phyloP scores from a whole-genome alignment of 2,797 vertebrate species.

The Chrosomus eos region DNA sequence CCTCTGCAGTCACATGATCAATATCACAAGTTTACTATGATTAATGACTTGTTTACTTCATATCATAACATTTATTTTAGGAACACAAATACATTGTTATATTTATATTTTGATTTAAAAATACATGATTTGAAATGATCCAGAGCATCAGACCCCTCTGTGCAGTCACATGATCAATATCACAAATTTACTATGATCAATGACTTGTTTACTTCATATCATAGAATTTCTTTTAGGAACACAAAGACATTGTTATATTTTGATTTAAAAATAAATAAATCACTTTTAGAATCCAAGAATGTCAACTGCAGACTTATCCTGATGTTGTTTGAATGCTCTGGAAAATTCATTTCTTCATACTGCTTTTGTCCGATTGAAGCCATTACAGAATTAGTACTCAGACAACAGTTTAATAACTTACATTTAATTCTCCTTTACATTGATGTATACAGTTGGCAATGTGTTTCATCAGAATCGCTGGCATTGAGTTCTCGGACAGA shows the following conservation, averaged over 20 bases:
- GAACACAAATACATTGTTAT: neutral
- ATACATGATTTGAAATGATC: neutral
- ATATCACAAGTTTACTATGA: neutral
- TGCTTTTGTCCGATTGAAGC: neutral
- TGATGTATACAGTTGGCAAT: neutral
- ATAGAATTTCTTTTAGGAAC: no score
- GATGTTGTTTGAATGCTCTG: neutral
- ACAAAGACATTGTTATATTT: no score
- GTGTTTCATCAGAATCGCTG: constrained; percentile 12
- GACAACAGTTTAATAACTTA: constrained; percentile 27
- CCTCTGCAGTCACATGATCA: neutral
- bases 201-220: no score
- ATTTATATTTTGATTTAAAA: no score
- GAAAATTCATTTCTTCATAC: neutral
- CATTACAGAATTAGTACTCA: neutral
- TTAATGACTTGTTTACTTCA: neutral
- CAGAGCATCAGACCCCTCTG: no score
- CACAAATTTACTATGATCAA: no score
- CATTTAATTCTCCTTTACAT: constrained; percentile 30
- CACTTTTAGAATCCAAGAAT: neutral
- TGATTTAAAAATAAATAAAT: no score
- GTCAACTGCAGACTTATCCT: neutral
- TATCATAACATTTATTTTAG: neutral
- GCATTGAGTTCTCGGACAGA: neutral
- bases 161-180: no score